Percentiles rank a stretch among this genome's conserved stretches.
Evolutionary conservation across 2,888 invertebrate species (phyloP).

Genomic region (Nemapogon koenigi): DNA sequence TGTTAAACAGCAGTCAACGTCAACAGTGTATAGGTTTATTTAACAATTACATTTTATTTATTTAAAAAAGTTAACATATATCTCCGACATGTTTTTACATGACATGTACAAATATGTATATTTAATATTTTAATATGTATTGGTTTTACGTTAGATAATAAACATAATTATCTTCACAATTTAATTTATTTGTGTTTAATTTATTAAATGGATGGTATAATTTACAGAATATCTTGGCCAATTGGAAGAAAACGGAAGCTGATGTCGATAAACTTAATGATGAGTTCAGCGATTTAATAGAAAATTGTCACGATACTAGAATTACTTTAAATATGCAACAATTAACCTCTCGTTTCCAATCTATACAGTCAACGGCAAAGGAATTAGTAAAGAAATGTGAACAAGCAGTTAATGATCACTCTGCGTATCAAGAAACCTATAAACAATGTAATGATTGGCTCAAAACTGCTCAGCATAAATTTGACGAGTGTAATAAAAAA

Average conservation of each 20-base stretch:
- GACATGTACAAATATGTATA: no score
- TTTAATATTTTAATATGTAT: no score
- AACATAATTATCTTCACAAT: no score
- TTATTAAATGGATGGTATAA: background rate
- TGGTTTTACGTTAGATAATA: no score
- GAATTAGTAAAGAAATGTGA: constrained; percentile 93
- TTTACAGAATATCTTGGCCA: constrained; percentile 76
- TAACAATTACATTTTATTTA: no score
- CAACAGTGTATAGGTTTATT: no score
- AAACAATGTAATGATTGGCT: constrained; percentile 85
- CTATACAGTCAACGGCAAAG: constrained; percentile 86
- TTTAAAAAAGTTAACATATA: no score
- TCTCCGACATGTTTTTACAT: no score
- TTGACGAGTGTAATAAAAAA: constrained; percentile 70
- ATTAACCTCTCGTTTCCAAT: constrained; percentile 87
- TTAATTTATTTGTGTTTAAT: no score
- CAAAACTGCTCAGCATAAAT: constrained; percentile 74
- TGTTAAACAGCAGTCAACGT: no score
- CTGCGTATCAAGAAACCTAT: constrained; percentile 81
- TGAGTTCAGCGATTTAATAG: constrained; percentile 83
- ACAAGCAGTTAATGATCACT: constrained; percentile 84
- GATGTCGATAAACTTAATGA: constrained; percentile 88
- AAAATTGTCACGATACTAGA: constrained; percentile 84
- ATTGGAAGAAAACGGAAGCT: constrained; percentile 81
- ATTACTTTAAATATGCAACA: constrained; percentile 90